Evolutionary conservation across 37 sponge, comb jelly and placozoan species (phyloP).

Genomic region (Cliona cf. orientalis): DNA sequence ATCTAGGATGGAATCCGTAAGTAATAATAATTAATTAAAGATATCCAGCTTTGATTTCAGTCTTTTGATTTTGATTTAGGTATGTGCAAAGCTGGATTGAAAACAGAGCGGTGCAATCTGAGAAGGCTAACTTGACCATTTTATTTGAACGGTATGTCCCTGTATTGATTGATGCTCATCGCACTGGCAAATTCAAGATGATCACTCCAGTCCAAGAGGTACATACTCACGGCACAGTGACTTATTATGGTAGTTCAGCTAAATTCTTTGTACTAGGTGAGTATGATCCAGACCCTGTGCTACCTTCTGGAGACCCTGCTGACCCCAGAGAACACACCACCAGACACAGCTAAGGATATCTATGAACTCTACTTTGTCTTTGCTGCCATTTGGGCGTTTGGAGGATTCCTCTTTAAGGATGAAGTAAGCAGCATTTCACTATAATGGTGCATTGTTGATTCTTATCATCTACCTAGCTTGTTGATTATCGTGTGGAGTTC

Average conservation of each 20-base stretch:
- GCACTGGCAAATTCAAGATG: conserved; percentile 89
- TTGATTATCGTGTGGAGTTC: conserved; percentile 98
- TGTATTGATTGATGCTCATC: conserved; percentile 79
- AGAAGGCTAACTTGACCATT: conserved; percentile 96
- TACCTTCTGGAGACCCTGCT: conserved; percentile 95
- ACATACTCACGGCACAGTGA: background rate
- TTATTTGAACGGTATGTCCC: conserved; percentile 97
- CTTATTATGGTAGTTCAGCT: background rate
- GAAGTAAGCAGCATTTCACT: too few species aligned
- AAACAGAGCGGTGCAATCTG: conserved; percentile 92
- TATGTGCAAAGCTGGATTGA: conserved; percentile 97
- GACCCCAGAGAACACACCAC: conserved; percentile 93
- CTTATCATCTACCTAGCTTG: too few species aligned
- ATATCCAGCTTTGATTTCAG: too few species aligned
- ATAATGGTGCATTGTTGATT: too few species aligned
- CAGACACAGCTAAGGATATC: conserved; percentile 94
- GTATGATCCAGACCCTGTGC: conserved; percentile 98
- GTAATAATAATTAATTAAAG: too few species aligned
- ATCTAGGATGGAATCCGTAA: conserved; percentile 98
- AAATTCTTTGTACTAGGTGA: conserved; percentile 44
- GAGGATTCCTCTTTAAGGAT: conserved; percentile 98
- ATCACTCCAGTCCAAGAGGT: conserved; percentile 95
- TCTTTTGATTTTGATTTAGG: conserved; percentile 10
- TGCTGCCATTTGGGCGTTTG: conserved; percentile 99
- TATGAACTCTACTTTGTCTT: conserved; percentile 99